These are phyloP conservation scores for Leptopilina boulardi DNA, from an alignment of 1,140 invertebrate genomes.

Conservation along the genomic window DNA sequence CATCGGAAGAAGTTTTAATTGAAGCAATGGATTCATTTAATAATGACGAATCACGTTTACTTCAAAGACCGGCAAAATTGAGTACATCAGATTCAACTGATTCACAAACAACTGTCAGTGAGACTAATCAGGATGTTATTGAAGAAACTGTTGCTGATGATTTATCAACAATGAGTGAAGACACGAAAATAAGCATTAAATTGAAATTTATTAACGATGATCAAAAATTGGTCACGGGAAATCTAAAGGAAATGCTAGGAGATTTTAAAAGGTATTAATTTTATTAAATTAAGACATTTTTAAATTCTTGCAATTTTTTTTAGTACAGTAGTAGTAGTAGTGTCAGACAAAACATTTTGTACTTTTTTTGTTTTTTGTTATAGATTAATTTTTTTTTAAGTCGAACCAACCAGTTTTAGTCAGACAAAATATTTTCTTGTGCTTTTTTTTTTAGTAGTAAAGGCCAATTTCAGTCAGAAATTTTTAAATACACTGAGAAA, in stretches of 20 bases:
- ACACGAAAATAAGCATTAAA: constrained; percentile 82
- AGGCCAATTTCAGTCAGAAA: too few species aligned
- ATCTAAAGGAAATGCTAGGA: constrained; percentile 84
- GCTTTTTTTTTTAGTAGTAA: too few species aligned
- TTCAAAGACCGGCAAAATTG: constrained; percentile 50
- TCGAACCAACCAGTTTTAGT: too few species aligned
- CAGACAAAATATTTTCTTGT: too few species aligned
- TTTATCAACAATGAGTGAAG: constrained; percentile 45
- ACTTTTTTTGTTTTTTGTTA: too few species aligned
- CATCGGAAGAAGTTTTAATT: constrained; percentile 67
- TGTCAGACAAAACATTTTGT: too few species aligned
- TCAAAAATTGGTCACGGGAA: constrained; percentile 86
- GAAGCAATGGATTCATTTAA: constrained; percentile 72
- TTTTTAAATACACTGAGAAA: too few species aligned
- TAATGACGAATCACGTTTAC: constrained; percentile 55
- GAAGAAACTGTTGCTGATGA: constrained; percentile 48
- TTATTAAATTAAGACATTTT: too few species aligned
- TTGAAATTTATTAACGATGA: constrained; percentile 93
- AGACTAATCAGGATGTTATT: constrained; percentile 36
- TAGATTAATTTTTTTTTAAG: too few species aligned
- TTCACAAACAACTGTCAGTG: constrained; percentile 34
- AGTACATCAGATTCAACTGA: constrained; percentile 38
- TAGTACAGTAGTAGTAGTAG: too few species aligned
- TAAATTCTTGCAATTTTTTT: too few species aligned
- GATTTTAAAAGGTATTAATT: constrained; percentile 90